phyloP scores from a whole-genome alignment of 2,888 invertebrate genomes.

The Zaprionus obscuricornis region DNA sequence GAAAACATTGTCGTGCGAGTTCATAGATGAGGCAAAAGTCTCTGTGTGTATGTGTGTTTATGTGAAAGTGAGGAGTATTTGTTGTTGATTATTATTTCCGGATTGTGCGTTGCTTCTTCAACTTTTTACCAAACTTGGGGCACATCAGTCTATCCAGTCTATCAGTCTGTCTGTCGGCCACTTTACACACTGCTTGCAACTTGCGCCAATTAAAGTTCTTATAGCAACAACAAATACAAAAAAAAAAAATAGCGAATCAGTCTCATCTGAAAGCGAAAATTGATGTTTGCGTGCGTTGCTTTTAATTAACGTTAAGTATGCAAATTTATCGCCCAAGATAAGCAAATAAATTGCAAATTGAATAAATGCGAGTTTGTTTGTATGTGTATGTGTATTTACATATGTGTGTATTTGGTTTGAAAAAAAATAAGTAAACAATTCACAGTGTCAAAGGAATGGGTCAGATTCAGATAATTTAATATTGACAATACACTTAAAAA shows the following conservation, averaged over 20 bases:
- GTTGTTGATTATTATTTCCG: constrained; percentile 79
- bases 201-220: constrained; percentile 56
- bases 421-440: too few species aligned
- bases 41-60: constrained; percentile 19
- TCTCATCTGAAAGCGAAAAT: constrained; percentile 14
- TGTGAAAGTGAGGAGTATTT: constrained; percentile 55
- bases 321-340: constrained; percentile 35
- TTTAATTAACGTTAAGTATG: constrained; percentile 55
- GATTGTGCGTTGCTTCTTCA: constrained; percentile 58
- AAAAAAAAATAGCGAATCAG: constrained; percentile 19
- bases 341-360: constrained; percentile 42
- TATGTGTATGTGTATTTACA: not conserved
- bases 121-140: constrained; percentile 48
- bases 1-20: constrained; percentile 70
- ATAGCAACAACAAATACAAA: constrained; percentile 10
- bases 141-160: too few species aligned
- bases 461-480: too few species aligned
- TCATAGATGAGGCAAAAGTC: constrained; percentile 51
- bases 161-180: constrained; percentile 30
- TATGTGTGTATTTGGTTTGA: too few species aligned
- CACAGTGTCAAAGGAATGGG: too few species aligned
- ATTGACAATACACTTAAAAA: too few species aligned
- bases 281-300: constrained; percentile 37
- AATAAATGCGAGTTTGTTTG: constrained; percentile 5
- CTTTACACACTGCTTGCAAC: constrained; percentile 22